Base-by-base conservation (phyloP, 2,113 vertebrate genomes). In the Anthoscopus minutus region DNA sequence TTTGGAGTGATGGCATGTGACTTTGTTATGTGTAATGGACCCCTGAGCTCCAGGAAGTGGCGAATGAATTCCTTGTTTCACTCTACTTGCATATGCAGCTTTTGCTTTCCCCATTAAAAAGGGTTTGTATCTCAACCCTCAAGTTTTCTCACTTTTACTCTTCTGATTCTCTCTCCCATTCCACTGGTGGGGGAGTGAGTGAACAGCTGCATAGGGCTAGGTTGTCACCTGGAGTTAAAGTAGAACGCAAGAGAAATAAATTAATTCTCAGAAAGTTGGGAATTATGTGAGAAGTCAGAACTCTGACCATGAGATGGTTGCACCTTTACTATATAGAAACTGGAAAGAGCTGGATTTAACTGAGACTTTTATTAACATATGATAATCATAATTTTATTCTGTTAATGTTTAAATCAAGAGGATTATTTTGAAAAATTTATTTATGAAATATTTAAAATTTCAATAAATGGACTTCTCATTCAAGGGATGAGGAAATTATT, bases 111-210 rank as follows among this genome's bases (percentile, higher is more conserved):
- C 13, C 13, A 28, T 38, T 45, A 58, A 81, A 51, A 69, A 4
- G 2, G 25, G 6, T 33, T 7, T 65, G 33, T 24, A 38, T 28
- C 10, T 58, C 51, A 44, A 44, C 10, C 2, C 18, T 11, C 19
- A 70, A 27, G 17, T 50, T 56, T 61, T 67, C 37, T 50, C 27
- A 48, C 17, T 78, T 86, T 54, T 37, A 48, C 11, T 28, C 9
- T 84, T 73, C 13, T 48, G 19, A 54, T 53, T 71, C 16, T 33
- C 13, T 88, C 12, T 51, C 31, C 10, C 12, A 17, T 31, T 37
- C 18, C 2, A 4, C 33, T n/a, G 9, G 13, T 19, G 7, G 3
- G 7, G 2, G 25, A 50, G 24, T 30, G 37, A 67, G 33, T 0
- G 0, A 50, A 20, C 2, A 4, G 13, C 23, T 66, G 16, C 10